Evolutionary conservation across 2,113 vertebrate species (phyloP).

Genomic region (Delphinus delphis): DNA sequence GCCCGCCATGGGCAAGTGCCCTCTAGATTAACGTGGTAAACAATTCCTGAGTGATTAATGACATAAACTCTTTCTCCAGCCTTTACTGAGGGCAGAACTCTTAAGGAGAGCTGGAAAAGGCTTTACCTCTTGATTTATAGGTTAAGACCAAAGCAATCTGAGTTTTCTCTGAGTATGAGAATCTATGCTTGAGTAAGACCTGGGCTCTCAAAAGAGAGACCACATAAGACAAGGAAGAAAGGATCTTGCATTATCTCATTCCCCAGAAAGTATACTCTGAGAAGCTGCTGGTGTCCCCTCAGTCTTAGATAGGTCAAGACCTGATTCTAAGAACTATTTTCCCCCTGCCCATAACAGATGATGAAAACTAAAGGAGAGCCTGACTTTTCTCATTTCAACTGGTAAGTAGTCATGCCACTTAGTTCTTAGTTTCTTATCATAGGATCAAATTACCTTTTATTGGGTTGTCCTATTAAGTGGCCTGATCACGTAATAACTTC

Average conservation of each 20-base stretch:
- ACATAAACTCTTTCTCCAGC: slow-evolving; percentile 52
- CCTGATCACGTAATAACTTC: neutral
- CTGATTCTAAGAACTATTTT: slow-evolving; percentile 27
- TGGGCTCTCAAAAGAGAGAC: slow-evolving; percentile 25
- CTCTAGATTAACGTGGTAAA: slow-evolving; percentile 72
- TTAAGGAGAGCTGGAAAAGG: slow-evolving; percentile 34
- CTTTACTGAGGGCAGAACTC: slow-evolving; percentile 39
- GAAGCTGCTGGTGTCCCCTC: neutral
- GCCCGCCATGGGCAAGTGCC: slow-evolving; percentile 61
- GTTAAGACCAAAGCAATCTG: slow-evolving; percentile 3
- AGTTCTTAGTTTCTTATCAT: slow-evolving; percentile 18
- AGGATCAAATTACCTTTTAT: slow-evolving; percentile 31
- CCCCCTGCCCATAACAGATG: neutral
- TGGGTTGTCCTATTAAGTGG: neutral
- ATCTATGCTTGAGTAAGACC: slow-evolving; percentile 26
- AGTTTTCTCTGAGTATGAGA: slow-evolving; percentile 23
- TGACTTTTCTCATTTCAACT: neutral
- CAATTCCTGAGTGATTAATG: slow-evolving; percentile 67
- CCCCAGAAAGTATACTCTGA: neutral
- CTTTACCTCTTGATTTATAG: slow-evolving; percentile 37
- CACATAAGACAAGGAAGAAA: neutral
- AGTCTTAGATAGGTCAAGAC: neutral
- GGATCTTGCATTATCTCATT: neutral
- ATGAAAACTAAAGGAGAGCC: slow-evolving; percentile 46
- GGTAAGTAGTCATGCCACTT: slow-evolving; percentile 17